phyloP scores from a whole-genome alignment of 2,797 vertebrate genomes.

The Enteromius fasciolatus region DNA sequence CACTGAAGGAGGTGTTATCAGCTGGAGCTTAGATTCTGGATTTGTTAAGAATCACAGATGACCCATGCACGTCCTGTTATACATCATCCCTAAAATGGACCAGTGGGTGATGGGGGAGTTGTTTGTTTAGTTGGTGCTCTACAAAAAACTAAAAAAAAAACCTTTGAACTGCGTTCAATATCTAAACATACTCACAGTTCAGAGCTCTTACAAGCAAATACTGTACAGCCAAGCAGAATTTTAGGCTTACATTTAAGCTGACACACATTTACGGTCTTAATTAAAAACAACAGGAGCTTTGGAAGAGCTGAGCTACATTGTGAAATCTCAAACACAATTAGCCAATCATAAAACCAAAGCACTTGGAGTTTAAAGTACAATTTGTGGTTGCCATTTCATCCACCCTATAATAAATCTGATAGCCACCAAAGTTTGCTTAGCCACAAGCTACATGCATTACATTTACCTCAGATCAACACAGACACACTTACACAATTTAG shows the following conservation, averaged over 20 bases:
- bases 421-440: slow-evolving; percentile 40
- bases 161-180: slow-evolving; percentile 19
- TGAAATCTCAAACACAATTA: neutral
- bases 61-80: neutral
- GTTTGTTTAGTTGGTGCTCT: slow-evolving; percentile 36
- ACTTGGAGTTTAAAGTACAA: slow-evolving; percentile 6
- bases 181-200: slow-evolving; percentile 2
- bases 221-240: neutral
- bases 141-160: slow-evolving; percentile 5
- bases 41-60: neutral
- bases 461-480: slow-evolving; percentile 15
- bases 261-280: slow-evolving; percentile 3
- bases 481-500: slow-evolving; percentile 11
- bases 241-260: neutral
- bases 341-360: neutral
- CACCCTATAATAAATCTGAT: slow-evolving; percentile 9
- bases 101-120: slow-evolving; percentile 6
- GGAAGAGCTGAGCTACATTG: neutral
- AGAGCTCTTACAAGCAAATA: slow-evolving; percentile 16
- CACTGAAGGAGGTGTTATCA: slow-evolving; percentile 4
- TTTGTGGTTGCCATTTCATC: slow-evolving; percentile 8
- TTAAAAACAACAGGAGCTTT: slow-evolving; percentile 10
- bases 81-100: neutral
- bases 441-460: slow-evolving; percentile 28
- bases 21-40: neutral